Evolutionary conservation across 2,888 invertebrate species (phyloP).

Genomic region (Elmis aenea): DNA sequence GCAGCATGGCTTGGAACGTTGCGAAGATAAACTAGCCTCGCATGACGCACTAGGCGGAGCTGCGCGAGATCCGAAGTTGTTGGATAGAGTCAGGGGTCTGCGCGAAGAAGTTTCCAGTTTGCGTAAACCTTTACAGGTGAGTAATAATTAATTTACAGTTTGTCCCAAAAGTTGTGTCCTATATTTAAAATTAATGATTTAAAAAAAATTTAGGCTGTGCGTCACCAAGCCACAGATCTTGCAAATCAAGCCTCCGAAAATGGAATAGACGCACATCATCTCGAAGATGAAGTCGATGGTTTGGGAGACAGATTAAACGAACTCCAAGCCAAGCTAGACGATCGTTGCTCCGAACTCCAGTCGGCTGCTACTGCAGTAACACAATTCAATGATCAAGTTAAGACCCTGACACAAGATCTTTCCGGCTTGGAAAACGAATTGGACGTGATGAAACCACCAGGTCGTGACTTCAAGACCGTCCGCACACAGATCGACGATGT

Average conservation of each 20-base stretch:
- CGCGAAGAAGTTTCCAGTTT: conserved; percentile 76
- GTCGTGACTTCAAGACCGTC: conserved; percentile 81
- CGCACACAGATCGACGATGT: conserved; percentile 79
- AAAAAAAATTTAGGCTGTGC: conserved; percentile 25
- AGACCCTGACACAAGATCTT: conserved; percentile 70
- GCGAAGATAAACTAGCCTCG: conserved; percentile 78
- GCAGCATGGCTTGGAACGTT: conserved; percentile 78
- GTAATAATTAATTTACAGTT: too few species aligned
- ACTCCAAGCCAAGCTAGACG: conserved; percentile 69
- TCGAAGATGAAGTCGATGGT: conserved; percentile 73
- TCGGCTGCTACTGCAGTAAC: conserved; percentile 82
- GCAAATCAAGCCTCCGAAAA: conserved; percentile 70
- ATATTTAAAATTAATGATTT: conserved; percentile 2
- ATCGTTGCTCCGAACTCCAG: conserved; percentile 73
- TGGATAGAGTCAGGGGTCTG: conserved; percentile 78
- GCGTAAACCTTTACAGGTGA: conserved; percentile 62
- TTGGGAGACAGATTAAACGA: conserved; percentile 73
- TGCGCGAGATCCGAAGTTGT: conserved; percentile 75
- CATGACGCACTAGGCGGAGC: conserved; percentile 70
- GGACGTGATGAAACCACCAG: conserved; percentile 80
- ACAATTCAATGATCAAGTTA: conserved; percentile 85
- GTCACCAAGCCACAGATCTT: conserved; percentile 65
- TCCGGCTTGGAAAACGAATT: conserved; percentile 77
- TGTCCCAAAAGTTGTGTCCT: background rate
- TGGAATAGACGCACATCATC: conserved; percentile 69